These are phyloP conservation scores for Erannis defoliaria DNA, from an alignment of 2,888 invertebrate species.

Conservation along the genomic window DNA sequence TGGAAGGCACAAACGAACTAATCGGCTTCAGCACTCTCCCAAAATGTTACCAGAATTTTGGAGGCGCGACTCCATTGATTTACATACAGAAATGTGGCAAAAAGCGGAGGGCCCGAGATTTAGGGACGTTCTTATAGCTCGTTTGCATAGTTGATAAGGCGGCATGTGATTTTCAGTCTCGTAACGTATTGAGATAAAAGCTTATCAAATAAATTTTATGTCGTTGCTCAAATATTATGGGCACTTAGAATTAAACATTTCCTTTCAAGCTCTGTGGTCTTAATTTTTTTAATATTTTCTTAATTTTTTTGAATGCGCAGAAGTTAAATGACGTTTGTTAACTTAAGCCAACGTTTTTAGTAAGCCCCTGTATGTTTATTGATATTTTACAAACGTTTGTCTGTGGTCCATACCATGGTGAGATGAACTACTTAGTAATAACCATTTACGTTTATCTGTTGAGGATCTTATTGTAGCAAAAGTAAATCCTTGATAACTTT, in stretches of 20 bases:
- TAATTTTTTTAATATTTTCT: too few relatives aligned
- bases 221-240: background rate
- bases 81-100: constrained; percentile 32
- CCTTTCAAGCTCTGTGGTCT: background rate
- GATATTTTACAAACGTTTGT: too few relatives aligned
- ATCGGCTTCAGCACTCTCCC: constrained; percentile 72
- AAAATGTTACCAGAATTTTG: constrained; percentile 43
- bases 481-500: too few relatives aligned
- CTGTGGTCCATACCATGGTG: too few relatives aligned
- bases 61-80: constrained; percentile 35
- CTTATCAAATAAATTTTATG: constrained; percentile 13
- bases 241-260: background rate
- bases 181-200: constrained; percentile 10
- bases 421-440: too few relatives aligned
- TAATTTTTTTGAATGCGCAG: too few relatives aligned
- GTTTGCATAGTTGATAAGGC: constrained; percentile 35
- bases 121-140: constrained; percentile 26
- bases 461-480: too few relatives aligned
- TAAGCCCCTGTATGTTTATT: too few relatives aligned
- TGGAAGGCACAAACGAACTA: constrained; percentile 65
- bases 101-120: constrained; percentile 25
- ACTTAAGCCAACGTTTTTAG: too few relatives aligned
- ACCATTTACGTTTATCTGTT: too few relatives aligned
- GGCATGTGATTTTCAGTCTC: constrained; percentile 10
- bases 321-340: too few relatives aligned